Conservation (phyloP, 2,113 vertebrate genomes). For the Sturnus vulgaris region DNA sequence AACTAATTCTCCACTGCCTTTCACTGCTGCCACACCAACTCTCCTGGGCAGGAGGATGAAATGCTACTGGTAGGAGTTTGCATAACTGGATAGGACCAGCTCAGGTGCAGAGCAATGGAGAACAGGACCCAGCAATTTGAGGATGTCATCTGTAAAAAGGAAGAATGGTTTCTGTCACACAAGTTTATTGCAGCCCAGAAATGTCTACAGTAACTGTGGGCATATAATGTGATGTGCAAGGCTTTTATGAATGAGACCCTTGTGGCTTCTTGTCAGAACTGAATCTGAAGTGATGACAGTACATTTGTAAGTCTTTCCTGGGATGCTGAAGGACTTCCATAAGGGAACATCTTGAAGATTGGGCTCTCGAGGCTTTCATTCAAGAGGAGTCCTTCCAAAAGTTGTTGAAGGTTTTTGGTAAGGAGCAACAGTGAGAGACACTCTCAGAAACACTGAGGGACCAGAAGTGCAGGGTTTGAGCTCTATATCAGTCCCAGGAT, state of each 20-base stretch:
- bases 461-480: not conserved
- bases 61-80: not conserved
- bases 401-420: slow-evolving; percentile 25
- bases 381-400: slow-evolving; percentile 59
- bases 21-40: slow-evolving; percentile 5
- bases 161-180: slow-evolving; percentile 46
- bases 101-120: slow-evolving; percentile 3
- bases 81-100: not conserved
- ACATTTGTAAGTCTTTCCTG: slow-evolving; percentile 54
- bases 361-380: slow-evolving; percentile 41
- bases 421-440: not conserved
- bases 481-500: not conserved
- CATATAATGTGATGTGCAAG: slow-evolving; percentile 61
- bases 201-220: slow-evolving; percentile 41
- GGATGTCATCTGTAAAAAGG: slow-evolving; percentile 47
- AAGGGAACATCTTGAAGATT: slow-evolving; percentile 38
- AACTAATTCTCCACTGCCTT: slow-evolving; percentile 27
- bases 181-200: slow-evolving; percentile 65
- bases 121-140: slow-evolving; percentile 3
- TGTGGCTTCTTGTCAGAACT: slow-evolving; percentile 66
- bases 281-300: slow-evolving; percentile 69
- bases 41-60: slow-evolving; percentile 23
- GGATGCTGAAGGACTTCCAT: slow-evolving; percentile 55
- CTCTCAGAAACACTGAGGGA: not conserved
- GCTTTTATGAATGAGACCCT: slow-evolving; percentile 61